These are phyloP conservation scores for Asbolus verrucosus DNA, from an alignment of 1,140 invertebrate species.

Conservation along the genomic window DNA sequence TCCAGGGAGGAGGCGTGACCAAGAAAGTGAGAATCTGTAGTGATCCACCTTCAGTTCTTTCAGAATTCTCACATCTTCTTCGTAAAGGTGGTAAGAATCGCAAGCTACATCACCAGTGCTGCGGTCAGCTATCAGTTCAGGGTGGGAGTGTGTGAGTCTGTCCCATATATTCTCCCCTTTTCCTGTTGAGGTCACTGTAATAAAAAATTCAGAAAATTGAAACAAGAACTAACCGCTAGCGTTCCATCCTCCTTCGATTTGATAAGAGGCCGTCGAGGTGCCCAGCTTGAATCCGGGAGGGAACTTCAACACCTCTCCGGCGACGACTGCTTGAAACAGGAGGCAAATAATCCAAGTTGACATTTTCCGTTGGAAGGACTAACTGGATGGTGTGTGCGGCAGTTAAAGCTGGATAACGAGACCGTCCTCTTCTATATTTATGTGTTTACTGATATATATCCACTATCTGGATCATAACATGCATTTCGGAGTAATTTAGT, in stretches of 20 bases:
- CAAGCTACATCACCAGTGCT: constrained; percentile 69
- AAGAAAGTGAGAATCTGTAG: constrained; percentile 74
- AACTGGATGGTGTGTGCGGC: not conserved
- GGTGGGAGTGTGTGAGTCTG: constrained; percentile 57
- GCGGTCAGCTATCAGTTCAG: constrained; percentile 61
- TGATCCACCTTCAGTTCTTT: constrained; percentile 67
- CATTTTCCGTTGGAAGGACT: not conserved
- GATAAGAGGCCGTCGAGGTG: constrained; percentile 68
- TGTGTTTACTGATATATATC: constrained; percentile 33
- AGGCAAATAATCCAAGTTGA: not conserved
- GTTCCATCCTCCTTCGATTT: constrained; percentile 72
- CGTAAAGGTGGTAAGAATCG: constrained; percentile 67
- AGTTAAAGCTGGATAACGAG: not conserved
- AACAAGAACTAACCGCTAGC: constrained; percentile 65
- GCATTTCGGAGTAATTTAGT: constrained; percentile 13
- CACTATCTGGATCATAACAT: constrained; percentile 15
- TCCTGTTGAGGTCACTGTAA: constrained; percentile 40
- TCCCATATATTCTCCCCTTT: constrained; percentile 67
- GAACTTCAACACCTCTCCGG: constrained; percentile 59
- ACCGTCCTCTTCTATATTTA: constrained; percentile 15
- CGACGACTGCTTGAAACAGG: not conserved
- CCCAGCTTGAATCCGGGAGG: constrained; percentile 69
- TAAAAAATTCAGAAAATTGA: not conserved
- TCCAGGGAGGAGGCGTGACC: constrained; percentile 70
- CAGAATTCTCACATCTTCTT: constrained; percentile 66